phyloP scores from a whole-genome alignment of 2,797 vertebrate genomes.

The Nannoperca obscura region DNA sequence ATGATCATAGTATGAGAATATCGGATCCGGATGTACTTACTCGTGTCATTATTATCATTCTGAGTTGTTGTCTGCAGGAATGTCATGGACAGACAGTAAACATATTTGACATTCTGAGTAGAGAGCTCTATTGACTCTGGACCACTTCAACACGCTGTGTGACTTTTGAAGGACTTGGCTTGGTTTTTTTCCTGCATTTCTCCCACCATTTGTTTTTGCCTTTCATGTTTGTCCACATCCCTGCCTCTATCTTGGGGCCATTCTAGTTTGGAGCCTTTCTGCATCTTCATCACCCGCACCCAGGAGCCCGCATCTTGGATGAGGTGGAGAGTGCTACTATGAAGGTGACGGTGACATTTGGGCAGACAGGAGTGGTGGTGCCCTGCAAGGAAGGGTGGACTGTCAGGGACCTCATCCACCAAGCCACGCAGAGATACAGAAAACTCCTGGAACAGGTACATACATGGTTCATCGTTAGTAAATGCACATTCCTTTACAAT shows the following conservation, averaged over 20 bases:
- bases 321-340: constrained; percentile 74
- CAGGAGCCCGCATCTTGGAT: constrained; percentile 51
- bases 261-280: constrained; percentile 8
- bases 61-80: background rate
- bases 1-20: background rate
- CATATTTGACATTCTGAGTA: background rate
- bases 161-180: background rate
- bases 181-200: background rate
- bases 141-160: constrained; percentile 1
- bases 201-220: background rate
- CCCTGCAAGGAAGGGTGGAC: constrained; percentile 94
- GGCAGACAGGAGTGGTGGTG: constrained; percentile 93
- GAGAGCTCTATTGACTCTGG: background rate
- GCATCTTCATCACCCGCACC: constrained; percentile 14
- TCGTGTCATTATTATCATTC: background rate
- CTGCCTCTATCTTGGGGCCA: background rate
- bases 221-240: background rate
- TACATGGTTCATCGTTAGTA: fast-evolving
- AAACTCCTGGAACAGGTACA: constrained; percentile 93
- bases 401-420: constrained; percentile 93
- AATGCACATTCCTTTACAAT: background rate
- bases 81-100: background rate
- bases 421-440: constrained; percentile 95
- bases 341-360: constrained; percentile 97
- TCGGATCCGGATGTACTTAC: background rate